Evolutionary conservation across 2,888 invertebrate species (phyloP), one percentile per base, ranked within the genome.

Genomic region (Alentia gelatinosa): DNA sequence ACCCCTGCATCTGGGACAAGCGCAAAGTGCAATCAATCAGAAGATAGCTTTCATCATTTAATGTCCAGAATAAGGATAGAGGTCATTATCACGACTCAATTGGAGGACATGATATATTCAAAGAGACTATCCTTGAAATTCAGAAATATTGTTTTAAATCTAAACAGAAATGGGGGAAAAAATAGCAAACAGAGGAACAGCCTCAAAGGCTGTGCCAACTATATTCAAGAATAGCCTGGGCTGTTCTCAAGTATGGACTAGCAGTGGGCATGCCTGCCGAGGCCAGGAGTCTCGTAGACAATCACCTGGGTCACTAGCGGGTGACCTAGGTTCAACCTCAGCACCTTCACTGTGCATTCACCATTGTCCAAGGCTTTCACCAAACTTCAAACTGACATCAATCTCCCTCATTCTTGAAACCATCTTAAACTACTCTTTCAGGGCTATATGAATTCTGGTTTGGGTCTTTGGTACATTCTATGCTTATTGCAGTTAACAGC

Each of bases 161-260:
- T 40, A 19, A 83, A 83, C 23, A 0, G 26, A 75, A 50, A 50
- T 15, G 9, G n/a, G 9, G 7, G 9, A 9, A 83, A 37, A 7
- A 15, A 26, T 5, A 1, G 15, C 19, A 9, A 56, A 9, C n/a
- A 1, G n/a, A 83, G 83, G 39, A 83, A 7, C 26, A 19, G 39
- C 39, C 83, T 39, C 39, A 1, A 1, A 23, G 83, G 39, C 83
- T 83, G 83, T 83, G 83, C 35, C 37, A 39, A 37, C 40, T 40
- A 37, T 83, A 83, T 83, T 37, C 83, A 83, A 83, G 83, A 40
- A 7, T 83, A 83, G 83, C 83, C 83, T 83, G 39, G 83, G 83
- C 83, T 83, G 39, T 19, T 68, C 33, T 7, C n/a, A 30, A 68
- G 68, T 30, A 68, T 26, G 68, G 30, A 30, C 1, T 4, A 3